Conservation (phyloP, 2,888 invertebrate species). For the Morpho helenor region DNA sequence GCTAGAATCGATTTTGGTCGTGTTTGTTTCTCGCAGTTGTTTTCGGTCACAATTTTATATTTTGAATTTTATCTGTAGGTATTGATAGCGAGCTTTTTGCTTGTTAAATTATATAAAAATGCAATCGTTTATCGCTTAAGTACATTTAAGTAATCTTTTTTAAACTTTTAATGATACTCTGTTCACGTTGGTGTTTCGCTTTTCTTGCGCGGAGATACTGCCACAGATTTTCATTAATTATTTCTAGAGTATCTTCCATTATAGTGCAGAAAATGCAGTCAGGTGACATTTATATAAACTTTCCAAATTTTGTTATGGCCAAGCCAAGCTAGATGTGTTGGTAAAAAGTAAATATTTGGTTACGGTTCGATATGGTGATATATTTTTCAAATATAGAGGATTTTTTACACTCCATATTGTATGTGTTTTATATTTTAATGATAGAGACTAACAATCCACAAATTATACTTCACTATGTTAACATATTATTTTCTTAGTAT, state of each 20-base stretch:
- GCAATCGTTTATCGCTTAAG: conserved; percentile 14
- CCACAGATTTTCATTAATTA: conserved; percentile 35
- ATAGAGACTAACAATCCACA: conserved; percentile 18
- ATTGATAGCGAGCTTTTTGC: conserved; percentile 20
- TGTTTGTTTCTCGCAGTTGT: conserved; percentile 57
- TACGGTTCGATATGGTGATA: too few relatives aligned
- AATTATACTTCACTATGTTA: conserved; percentile 17
- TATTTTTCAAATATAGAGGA: neutral
- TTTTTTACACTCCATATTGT: conserved; percentile 1
- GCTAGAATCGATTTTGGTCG: conserved; percentile 61
- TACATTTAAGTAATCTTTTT: conserved; percentile 15
- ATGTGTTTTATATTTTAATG: conserved; percentile 3
- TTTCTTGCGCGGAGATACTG: conserved; percentile 35
- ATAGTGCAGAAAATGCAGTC: neutral
- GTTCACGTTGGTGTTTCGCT: conserved; percentile 15
- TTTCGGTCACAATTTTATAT: conserved; percentile 56
- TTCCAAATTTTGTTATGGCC: too few relatives aligned
- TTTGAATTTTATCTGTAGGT: conserved; percentile 22
- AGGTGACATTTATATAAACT: neutral
- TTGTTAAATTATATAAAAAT: conserved; percentile 14
- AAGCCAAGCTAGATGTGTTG: too few relatives aligned
- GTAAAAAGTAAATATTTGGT: too few relatives aligned
- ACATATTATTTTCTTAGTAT: conserved; percentile 16
- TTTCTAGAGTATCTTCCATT: conserved; percentile 10
- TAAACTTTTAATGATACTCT: conserved; percentile 3